Base-by-base conservation (phyloP, 1,140 invertebrate species). In the Pseudomyrmex cubaensis region DNA sequence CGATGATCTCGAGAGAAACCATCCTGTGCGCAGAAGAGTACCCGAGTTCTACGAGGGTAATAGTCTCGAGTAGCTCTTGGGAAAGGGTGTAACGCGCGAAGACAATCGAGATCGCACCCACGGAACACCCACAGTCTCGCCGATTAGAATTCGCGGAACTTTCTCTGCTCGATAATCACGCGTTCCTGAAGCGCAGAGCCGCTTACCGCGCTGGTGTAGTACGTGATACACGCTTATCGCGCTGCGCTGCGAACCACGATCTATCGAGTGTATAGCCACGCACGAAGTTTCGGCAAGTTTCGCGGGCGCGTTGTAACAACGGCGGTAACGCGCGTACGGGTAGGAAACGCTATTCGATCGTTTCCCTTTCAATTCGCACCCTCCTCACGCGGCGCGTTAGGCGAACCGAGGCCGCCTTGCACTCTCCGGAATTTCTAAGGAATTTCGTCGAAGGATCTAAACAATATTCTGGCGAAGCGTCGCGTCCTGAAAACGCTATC, bases 361-460 rank as follows among this genome's bases (percentile, higher is more conserved):
- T 61, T 74, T 84, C 75, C 86, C 87, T 88, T 87, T 88, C 86
- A 76, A 87, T 87, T 82, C 75, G 82, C 86, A 85, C 86, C 86
- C 85, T 70, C 57, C 62, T 54, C 56, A 48, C 50, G 25, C 35
- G 35, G 35, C 35, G 22, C 15, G 20, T 35, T 70, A 10, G 52
- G 10, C 35, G 35, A 54, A 17, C 15, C 1, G 50, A 73, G n/a
- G 52, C 80, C 35, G 52, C 44, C 22, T 54, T 50, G 56, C 70
- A 67, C 70, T 88, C 69, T 54, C 85, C 88, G 87, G 89, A 93
- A 93, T 92, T 92, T 90, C 91, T 90, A 92, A 92, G 91, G 92
- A 93, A 92, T 90, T 91, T 88, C 89, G 90, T 90, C 84, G 73
- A 83, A 84, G 88, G 85, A 89, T 92, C 90, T 92, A 92, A 93